Base-by-base conservation (phyloP, 2,797 vertebrate genomes). In the Macropodus opercularis region DNA sequence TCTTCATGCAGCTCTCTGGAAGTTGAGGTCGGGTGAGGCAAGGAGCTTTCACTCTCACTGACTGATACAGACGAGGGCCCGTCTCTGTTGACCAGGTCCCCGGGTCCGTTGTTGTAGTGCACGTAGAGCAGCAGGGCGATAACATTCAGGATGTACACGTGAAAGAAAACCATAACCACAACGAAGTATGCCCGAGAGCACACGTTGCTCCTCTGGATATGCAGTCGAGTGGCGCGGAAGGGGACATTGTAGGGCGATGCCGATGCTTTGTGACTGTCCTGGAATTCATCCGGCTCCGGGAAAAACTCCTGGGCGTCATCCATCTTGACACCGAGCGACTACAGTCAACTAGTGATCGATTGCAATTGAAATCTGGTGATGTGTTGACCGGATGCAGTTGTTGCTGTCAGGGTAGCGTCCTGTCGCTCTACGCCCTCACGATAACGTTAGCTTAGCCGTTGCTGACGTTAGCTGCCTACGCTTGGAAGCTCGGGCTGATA, bases 141-240 rank as follows among this genome's bases (percentile, higher is more conserved):
- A 3, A 98, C 91, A 68, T 97, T 98, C 47, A 96, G 83, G 80
- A 97, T 95, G 78, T 98, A 98, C 43, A 98, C 91, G 23, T 96
- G 96, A 54, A 96, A 96, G 65, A 97, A 96, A 8, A 95, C 95
- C 96, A 98, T 98, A 34, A 98, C 93, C 72, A 97, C 95, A 43
- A 96, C 91, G 77, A 98, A 98, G 75, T 98, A 96, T 9, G 96
- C 94, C 34, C 95, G 93, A 24, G 96, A 98, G 83, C 96, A 98
- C 53, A 98, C 94, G 42, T 89, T 94, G 55, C 90, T 92, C 13
- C 91, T 92, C 86, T 93, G 92, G 34, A 93, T 69, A 3, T 89
- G 83, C 21, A 92, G 31, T 0, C 95, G 90, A 21, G 77, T 63
- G 12, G 76, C 68, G 23, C 89, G 87, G 19, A 63, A 53, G 0